phyloP scores from a whole-genome alignment of 2,888 invertebrate species.

The Andrena marginata region DNA sequence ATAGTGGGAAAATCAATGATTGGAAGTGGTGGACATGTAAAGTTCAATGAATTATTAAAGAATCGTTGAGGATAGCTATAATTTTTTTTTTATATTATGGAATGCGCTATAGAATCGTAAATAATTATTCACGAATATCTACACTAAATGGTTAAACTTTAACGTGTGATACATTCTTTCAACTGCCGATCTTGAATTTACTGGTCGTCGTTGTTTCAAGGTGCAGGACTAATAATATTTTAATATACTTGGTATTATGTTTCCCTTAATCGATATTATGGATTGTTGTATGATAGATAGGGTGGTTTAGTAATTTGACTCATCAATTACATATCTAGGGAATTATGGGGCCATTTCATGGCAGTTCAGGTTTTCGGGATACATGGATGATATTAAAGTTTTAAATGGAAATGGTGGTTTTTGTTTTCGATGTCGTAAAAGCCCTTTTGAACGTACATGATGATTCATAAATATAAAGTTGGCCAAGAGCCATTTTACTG shows the following conservation, averaged over 20 bases:
- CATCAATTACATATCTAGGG: background rate
- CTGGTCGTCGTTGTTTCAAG: slow-evolving; percentile 9
- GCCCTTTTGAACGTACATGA: background rate
- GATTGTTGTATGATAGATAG: background rate
- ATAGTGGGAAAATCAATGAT: no score
- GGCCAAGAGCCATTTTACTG: background rate
- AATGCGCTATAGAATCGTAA: no score
- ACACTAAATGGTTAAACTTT: background rate
- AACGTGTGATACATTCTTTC: background rate
- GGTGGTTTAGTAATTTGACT: background rate
- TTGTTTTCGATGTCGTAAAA: background rate
- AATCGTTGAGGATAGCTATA: no score
- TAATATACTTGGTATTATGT: background rate
- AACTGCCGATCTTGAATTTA: background rate
- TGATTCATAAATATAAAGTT: background rate
- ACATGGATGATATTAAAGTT: background rate
- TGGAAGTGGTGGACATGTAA: no score
- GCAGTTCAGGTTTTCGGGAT: background rate
- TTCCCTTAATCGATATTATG: background rate
- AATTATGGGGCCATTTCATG: background rate
- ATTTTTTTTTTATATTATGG: no score
- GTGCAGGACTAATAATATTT: slow-evolving; percentile 2
- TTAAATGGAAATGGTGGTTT: background rate
- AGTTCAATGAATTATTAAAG: no score
- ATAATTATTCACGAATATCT: no score